Base-by-base conservation (phyloP, 1,140 invertebrate genomes). In the Drosophila littoralis region DNA sequence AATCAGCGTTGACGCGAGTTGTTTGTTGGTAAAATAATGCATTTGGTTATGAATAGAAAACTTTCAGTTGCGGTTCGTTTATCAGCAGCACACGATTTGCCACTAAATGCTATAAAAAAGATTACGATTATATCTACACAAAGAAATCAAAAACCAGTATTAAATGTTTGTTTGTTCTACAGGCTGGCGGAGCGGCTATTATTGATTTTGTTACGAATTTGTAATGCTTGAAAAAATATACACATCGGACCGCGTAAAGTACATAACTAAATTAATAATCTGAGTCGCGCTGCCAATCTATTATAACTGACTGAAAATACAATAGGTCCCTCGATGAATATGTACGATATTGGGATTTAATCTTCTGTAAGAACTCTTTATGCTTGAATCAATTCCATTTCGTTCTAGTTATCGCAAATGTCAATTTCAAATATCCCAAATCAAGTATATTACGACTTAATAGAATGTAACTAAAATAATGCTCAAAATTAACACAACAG, bases 21-120 rank as follows among this genome's bases (percentile, higher is more conserved):
- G 38, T 48, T 72, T 66, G 68, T 76, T 76, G 15, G 55, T 76
- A 61, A 72, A 65, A 71, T 71, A 74, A 63, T 69, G 66, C 65
- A 76, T 38, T 52, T 58, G 32, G 10, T 13, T 40, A 35, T 17
- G 17, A 48, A 33, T 65, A 15, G 12, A 2, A 17, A 69, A 54
- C 50, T 63, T 32, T 51, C 33, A 59, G 55, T 32, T 60, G 64
- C 22, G 64, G 55, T 33, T 32, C 13, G 1, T 38, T 46, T 67
- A 69, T 61, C 50, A 65, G 40, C 40, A 63, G 15, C n/a, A 45
- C 9, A 10, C 28, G 15, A 59, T 28, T 43, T 15, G 32, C 1
- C 43, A 36, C 36, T 32, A 58, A 35, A 40, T 42, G 10, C 13
- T 28, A 35, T 50, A 58, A 13, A 54, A 52, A 15, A 4, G 5